Base-by-base conservation (phyloP, 2,113 vertebrate genomes). In the Coryphaenoides rupestris region DNA sequence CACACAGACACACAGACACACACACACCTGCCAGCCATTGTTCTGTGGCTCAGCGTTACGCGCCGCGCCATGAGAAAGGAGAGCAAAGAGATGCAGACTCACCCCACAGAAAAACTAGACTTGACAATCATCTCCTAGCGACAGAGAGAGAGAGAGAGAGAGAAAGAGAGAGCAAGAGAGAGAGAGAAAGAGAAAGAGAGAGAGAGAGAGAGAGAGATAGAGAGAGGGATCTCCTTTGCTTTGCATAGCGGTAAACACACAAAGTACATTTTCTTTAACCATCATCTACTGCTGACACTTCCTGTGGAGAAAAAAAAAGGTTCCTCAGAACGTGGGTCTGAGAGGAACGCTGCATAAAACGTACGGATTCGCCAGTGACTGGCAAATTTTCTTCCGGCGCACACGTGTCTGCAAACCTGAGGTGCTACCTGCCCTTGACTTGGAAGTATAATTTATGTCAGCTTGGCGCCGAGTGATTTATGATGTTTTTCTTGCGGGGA, bases 341-440 rank as follows among this genome's bases (percentile, higher is more conserved):
- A 70, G 58, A 52, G 55, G 62, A 28, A 53, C 33, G 9, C 33
- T 40, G 55, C 66, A 77, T 77, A 73, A 73, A 73, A 73, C 69
- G 74, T 56, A 65, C 24, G 65, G 65, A 66, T 72, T 26, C 60
- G 49, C 63, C 64, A 54, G 55, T 66, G 66, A 62, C 69, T 59
- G 22, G 58, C 58, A 21, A 52, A n/a, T n/a, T 66, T 72, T 49
- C 59, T 64, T 55, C 58, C 70, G 21, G 62, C 40, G 59, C 58
- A 23, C 62, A 57, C 13, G 5, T 66, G 23, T 33, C 53, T 22
- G 60, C 59, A 59, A 62, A 72, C 74, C 66, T 73, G 55, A n/a
- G 52, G 57, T 62, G 65, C 62, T 77, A 77, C 66, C 66, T 77
- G 63, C 68, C 66, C 70, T 77, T 77, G 70, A 77, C 69, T 69